Evolutionary conservation across 1,140 invertebrate species (phyloP).

Genomic region (Tenebrio molitor): DNA sequence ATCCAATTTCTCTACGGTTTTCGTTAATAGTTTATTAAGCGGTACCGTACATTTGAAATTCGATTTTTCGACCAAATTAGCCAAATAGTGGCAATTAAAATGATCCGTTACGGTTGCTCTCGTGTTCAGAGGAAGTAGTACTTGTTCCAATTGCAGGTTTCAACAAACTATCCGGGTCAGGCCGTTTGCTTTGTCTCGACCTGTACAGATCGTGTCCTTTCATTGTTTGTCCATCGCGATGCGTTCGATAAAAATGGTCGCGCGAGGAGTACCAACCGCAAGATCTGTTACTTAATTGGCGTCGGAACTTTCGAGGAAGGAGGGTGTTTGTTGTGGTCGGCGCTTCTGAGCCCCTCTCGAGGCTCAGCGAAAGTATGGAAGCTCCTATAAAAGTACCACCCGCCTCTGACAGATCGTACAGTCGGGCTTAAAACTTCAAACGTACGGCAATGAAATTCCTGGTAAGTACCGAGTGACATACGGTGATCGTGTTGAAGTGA

Average conservation of each 20-base stretch:
- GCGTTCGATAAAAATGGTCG: too few relatives aligned
- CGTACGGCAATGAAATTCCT: constrained; percentile 59
- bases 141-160: too few relatives aligned
- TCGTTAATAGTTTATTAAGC: neutral
- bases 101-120: neutral
- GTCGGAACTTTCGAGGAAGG: constrained; percentile 51
- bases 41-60: neutral
- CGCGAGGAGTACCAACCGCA: too few relatives aligned
- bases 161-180: too few relatives aligned
- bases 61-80: neutral
- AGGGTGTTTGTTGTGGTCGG: constrained; percentile 45
- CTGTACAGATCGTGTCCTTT: too few relatives aligned
- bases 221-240: too few relatives aligned
- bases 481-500: constrained; percentile 2
- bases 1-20: neutral
- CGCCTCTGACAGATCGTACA: constrained; percentile 48
- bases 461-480: constrained; percentile 57
- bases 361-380: constrained; percentile 52
- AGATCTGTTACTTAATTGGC: constrained; percentile 41
- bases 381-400: constrained; percentile 54
- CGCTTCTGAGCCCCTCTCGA: constrained; percentile 34
- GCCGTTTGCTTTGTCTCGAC: too few relatives aligned
- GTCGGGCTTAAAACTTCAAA: constrained; percentile 50
- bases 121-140: too few relatives aligned
- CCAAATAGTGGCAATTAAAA: neutral